phyloP scores from a whole-genome alignment of 2,113 vertebrate species.

The Rissa tridactyla region DNA sequence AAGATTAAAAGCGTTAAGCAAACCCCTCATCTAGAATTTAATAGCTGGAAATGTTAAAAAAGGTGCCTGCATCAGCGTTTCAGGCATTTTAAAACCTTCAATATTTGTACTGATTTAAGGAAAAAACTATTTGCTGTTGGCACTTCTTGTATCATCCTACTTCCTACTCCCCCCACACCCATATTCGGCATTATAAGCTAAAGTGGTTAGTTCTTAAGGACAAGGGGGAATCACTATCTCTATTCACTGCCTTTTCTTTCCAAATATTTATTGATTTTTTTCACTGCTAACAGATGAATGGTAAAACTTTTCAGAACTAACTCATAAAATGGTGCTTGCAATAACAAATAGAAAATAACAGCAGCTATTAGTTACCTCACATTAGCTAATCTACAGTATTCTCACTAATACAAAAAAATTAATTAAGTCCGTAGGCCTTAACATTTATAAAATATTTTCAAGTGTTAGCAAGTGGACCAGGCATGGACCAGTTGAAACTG shows the following conservation, averaged over 20 bases:
- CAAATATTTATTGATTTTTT: not conserved
- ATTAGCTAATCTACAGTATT: not conserved
- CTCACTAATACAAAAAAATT: not conserved
- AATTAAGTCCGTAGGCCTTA: not conserved
- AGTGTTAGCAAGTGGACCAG: not conserved
- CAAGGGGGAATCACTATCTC: not conserved
- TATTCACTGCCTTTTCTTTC: not conserved
- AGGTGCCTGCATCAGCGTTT: constrained; percentile 7
- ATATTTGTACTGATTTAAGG: constrained; percentile 9
- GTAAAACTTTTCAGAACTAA: not conserved
- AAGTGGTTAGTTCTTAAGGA: not conserved
- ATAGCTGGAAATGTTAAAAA: constrained; percentile 5
- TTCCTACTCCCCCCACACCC: not conserved
- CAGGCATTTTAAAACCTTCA: not conserved
- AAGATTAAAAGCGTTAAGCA: constrained; percentile 44
- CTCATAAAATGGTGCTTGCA: not conserved
- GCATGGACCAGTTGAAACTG: not conserved
- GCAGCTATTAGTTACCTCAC: not conserved
- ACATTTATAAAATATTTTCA: not conserved
- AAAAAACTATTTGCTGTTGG: not conserved
- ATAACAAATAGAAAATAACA: not conserved
- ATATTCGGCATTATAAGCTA: not conserved
- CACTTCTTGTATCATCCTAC: not conserved
- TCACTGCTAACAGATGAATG: not conserved
- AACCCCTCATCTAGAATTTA: not conserved